phyloP scores from a whole-genome alignment of 2,888 invertebrate species.

The Oithona nana region DNA sequence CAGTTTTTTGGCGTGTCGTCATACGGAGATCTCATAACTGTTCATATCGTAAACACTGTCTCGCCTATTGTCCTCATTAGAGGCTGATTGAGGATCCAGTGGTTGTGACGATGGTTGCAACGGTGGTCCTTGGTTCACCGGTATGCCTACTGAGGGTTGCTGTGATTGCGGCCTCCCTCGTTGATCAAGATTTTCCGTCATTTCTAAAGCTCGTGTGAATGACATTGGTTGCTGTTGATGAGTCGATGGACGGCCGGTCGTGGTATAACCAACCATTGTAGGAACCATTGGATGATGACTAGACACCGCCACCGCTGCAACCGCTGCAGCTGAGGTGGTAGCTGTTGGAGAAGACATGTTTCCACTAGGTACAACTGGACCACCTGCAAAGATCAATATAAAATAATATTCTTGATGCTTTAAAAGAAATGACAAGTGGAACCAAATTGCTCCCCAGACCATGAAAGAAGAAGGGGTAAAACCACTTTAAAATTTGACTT shows the following conservation, averaged over 20 bases:
- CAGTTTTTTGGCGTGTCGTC: slow-evolving; percentile 16
- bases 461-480: background rate
- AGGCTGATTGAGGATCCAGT: slow-evolving; percentile 8
- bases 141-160: background rate
- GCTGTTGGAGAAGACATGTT: slow-evolving; percentile 7
- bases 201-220: slow-evolving; percentile 69
- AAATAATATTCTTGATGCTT: too few species aligned
- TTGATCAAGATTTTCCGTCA: slow-evolving; percentile 52
- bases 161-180: background rate
- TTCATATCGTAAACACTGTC: slow-evolving; percentile 16
- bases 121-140: background rate
- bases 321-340: too few species aligned
- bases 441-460: too few species aligned
- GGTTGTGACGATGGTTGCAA: slow-evolving; percentile 12
- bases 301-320: too few species aligned
- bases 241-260: background rate
- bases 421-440: too few species aligned
- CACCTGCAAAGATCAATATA: background rate
- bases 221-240: slow-evolving; percentile 44
- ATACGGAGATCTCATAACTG: slow-evolving; percentile 17
- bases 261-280: background rate
- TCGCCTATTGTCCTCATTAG: slow-evolving; percentile 1
- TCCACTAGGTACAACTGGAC: slow-evolving; percentile 14
- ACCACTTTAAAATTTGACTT: background rate
- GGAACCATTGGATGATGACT: slow-evolving; percentile 2